Evolutionary conservation across 2,797 vertebrate genomes (phyloP), one percentile per base, ranked within the genome.

Genomic region (Myotis pilosus): DNA sequence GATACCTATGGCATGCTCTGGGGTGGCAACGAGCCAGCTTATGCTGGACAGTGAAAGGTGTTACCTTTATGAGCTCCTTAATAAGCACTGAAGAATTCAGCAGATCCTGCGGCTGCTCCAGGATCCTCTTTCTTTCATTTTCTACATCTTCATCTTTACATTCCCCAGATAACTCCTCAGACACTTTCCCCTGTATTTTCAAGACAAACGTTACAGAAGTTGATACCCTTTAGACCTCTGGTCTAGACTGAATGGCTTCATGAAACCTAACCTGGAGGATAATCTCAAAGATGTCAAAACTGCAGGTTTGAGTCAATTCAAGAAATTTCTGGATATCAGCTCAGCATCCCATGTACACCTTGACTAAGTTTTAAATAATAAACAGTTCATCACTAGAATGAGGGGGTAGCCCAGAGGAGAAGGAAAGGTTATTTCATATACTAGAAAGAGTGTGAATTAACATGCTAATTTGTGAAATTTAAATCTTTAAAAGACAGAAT

Each of bases 1-100:
- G 53, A 11, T 15, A 80, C 55, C 30, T 86, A 13, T 17, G 55
- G 33, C n/a, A 28, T 2, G 2, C 4, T 87, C 28, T 44, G 11
- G 23, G 30, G 33, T 3, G 53, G 23, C 28, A 51, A 38, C 20
- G 55, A 81, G 30, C 22, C 17, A 62, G 25, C 2, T 28, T 36
- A 53, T 17, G 20, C 49, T 36, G 44, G 20, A 19, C 25, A 33
- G 11, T 66, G 53, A 78, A 75, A 66, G 30, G 55, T 5, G 20
- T 97, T 97, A 99, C 99, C 99, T 99, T 99, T 90, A 98, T 99
- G 97, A 99, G 99, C 95, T 99, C 99, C 94, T 99, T 99, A 96
- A 99, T 98, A 92, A 99, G 97, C 36, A 99, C 98, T 0, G 99
- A 98, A 84, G 99, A 99, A 44, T 98, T 98, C 60, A 99, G 98